Conservation (phyloP, 2,888 invertebrate genomes). For the Lasioglossum pauxillum region DNA sequence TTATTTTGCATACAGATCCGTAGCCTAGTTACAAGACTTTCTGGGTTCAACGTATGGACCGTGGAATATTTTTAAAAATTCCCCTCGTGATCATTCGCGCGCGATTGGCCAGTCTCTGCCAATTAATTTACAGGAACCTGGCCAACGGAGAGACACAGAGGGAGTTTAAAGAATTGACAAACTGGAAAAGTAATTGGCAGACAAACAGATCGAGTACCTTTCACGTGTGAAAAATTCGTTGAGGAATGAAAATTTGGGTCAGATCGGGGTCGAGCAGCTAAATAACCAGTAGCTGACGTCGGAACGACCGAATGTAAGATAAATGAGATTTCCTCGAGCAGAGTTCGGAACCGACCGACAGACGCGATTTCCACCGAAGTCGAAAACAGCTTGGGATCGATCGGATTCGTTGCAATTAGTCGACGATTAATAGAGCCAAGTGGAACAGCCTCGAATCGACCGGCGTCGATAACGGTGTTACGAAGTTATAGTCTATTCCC, state of each 20-base stretch:
- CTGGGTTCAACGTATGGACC: too few species aligned
- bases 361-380: neutral
- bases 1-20: too few species aligned
- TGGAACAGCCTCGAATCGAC: neutral
- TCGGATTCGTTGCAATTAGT: slow-evolving; percentile 4
- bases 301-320: neutral
- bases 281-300: neutral
- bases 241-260: neutral
- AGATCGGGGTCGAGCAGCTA: neutral
- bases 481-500: neutral
- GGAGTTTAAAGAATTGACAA: neutral
- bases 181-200: neutral
- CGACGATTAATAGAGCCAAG: slow-evolving; percentile 3
- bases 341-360: neutral
- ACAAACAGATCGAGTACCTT: neutral
- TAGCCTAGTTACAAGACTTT: too few species aligned
- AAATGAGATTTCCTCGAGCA: neutral
- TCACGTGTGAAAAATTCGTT: neutral
- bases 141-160: neutral
- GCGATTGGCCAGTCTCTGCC: neutral
- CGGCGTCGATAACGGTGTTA: neutral
- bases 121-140: neutral
- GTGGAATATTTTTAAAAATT: too few species aligned
- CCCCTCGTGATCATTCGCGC: too few species aligned
- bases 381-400: neutral